Base-by-base conservation (phyloP, 1,140 invertebrate genomes). In the Sesamia nonagrioides region DNA sequence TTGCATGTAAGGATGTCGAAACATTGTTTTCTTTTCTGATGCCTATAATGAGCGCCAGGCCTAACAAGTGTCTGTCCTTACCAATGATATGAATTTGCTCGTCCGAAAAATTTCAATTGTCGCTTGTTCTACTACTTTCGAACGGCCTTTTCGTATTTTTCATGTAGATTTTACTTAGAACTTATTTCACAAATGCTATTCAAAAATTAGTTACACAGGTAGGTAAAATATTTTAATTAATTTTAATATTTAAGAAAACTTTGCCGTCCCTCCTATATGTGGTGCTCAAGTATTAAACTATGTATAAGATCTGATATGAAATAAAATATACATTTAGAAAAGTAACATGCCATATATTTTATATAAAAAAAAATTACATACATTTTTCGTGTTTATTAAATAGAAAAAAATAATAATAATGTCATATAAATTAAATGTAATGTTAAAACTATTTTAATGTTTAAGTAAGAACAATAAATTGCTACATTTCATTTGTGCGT, bases 261-360 rank as follows among this genome's bases (percentile, higher is more conserved):
- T 42, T 78, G 69, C 84, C 84, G 84, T 82, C 83, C 82, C 18
- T 18, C 11, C 54, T 18, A 56, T 3, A 71, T 48, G 48, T 13
- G 77, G 80, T 85, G 86, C 86, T 90, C 82, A 86, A 82, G 54
- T 69, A 74, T 21, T 33, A 15, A 48, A 48, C 13, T 52, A 27
- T 27, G 27, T 27, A 27, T 17, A 42, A 81, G 82, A 84, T 86
- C 82, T 87, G 74, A 80, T 85, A 83, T 42, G 42, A n/a, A 86
- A 84, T 86, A 80, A 88, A 91, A 89, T 82, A 69, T 71, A 79
- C 69, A 66, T 84, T 88, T 88, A 92, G 86, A 92, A 92, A 94
- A 93, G 90, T 94, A 94, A 94, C 91, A 92, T 94, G 91, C 89
- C 89, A 92, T 94, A 93, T 92, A 93, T 92, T 93, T 90, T 88